Evolutionary conservation across 1,140 invertebrate species (phyloP).

Genomic region (Dreissena polymorpha): DNA sequence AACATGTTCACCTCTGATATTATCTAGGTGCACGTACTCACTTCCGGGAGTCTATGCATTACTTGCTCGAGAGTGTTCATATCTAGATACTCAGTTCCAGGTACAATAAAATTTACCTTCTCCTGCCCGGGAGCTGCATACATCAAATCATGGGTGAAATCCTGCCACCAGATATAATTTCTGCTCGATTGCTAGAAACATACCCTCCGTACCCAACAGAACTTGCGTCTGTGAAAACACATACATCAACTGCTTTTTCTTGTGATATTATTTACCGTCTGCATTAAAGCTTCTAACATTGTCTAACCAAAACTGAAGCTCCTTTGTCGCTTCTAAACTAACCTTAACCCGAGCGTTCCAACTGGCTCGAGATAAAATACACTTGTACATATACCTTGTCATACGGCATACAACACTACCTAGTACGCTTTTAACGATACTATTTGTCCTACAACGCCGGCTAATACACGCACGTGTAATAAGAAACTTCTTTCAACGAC

Average conservation of each 20-base stretch:
- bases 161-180: too few species aligned
- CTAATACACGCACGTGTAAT: conserved; percentile 15
- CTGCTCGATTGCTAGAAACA: neutral
- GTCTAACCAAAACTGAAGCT: conserved; percentile 31
- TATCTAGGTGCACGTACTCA: neutral
- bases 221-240: conserved; percentile 42
- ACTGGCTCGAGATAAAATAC: conserved; percentile 25
- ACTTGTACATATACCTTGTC: conserved; percentile 47
- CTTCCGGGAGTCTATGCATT: neutral
- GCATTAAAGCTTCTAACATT: conserved; percentile 31
- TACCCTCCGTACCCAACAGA: conserved; percentile 31
- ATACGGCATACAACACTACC: conserved; percentile 18
- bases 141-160: neutral
- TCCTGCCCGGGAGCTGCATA: neutral
- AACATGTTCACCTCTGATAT: neutral
- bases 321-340: neutral
- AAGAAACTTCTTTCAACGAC: neutral
- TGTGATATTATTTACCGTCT: conserved; percentile 6
- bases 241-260: neutral
- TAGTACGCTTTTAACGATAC: conserved; percentile 45
- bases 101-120: neutral
- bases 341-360: conserved; percentile 32
- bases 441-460: conserved; percentile 49
- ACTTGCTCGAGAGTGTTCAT: neutral
- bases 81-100: neutral